Conservation (phyloP, 2,113 vertebrate species). For the Carassius auratus region DNA sequence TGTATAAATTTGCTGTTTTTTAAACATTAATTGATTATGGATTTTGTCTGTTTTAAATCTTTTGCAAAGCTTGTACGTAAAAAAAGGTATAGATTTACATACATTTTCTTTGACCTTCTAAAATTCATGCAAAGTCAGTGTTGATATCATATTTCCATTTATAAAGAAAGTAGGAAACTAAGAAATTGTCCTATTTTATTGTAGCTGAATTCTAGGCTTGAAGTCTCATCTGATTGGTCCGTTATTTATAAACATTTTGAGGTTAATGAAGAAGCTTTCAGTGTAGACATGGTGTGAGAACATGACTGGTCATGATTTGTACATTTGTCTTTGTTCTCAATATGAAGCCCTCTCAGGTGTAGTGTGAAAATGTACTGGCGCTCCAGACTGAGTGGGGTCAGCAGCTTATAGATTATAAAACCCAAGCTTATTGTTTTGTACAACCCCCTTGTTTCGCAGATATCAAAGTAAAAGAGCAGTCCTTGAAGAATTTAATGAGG, state of each 20-base stretch:
- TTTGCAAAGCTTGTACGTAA: too few relatives aligned
- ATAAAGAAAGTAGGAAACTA: not conserved
- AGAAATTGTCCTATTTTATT: not conserved
- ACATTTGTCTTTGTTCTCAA: conserved; percentile 15
- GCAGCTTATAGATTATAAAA: conserved; percentile 21
- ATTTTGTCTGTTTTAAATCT: too few relatives aligned
- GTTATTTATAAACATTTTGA: not conserved
- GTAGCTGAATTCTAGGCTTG: not conserved
- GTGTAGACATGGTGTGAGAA: not conserved
- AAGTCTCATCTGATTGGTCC: not conserved
- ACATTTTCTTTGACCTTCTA: not conserved
- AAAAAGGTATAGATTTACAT: not conserved
- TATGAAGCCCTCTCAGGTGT: conserved; percentile 11
- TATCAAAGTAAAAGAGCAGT: conserved; percentile 97
- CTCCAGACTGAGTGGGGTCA: conserved; percentile 6
- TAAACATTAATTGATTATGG: too few relatives aligned
- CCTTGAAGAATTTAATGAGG: conserved; percentile 94
- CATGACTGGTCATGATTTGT: not conserved
- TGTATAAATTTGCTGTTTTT: too few relatives aligned
- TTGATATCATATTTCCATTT: not conserved
- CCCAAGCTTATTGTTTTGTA: conserved; percentile 3
- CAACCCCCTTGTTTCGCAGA: conserved; percentile 74
- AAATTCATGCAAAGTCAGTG: not conserved
- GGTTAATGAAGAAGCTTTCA: not conserved
- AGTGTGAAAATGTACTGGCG: not conserved